Base-by-base conservation (phyloP, 2,888 invertebrate species). In the Drosophila rubida region DNA sequence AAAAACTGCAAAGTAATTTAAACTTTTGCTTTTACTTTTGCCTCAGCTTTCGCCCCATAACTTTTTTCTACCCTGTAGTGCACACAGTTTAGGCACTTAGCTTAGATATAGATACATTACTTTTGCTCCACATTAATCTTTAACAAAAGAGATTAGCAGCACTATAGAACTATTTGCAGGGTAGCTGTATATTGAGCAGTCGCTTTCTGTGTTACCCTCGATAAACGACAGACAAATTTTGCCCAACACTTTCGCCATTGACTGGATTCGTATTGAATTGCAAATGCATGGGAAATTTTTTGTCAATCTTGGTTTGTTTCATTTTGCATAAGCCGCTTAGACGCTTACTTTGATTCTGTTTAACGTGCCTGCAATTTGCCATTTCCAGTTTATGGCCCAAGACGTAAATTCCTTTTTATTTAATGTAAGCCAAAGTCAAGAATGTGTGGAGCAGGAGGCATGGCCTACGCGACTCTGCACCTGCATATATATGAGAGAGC, bases 291-390 rank as follows among this genome's bases (percentile, higher is more conserved):
- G 49, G 62, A 69, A 67, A 69, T 54, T 75, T 60, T 66, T 27
- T 61, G 50, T 48, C 23, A 25, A 39, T 13, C 46, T 42, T 44
- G 64, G 61, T 48, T 65, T 70, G 58, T 55, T 77, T 66, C 45
- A 63, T 74, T 83, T 81, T 85, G 80, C 85, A 85, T 82, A 82
- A 82, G 83, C 82, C 58, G 69, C 82, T 82, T 82, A 85, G 83
- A 44, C 66, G 76, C 84, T 78, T 76, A 80, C 86, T 83, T 83
- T 80, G 82, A 86, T 86, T 86, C 78, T 59, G 53, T 60, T 75
- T 75, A 72, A 75, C 55, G 71, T 62, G 64, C 66, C 66, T 58
- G 62, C 80, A 63, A 68, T 78, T 81, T 63, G 57, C 35, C 74
- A 63, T 61, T 67, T 78, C 64, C 64, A 80, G 70, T 82, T 86